phyloP scores from a whole-genome alignment of 2,888 invertebrate genomes.

The Rhagium mordax region DNA sequence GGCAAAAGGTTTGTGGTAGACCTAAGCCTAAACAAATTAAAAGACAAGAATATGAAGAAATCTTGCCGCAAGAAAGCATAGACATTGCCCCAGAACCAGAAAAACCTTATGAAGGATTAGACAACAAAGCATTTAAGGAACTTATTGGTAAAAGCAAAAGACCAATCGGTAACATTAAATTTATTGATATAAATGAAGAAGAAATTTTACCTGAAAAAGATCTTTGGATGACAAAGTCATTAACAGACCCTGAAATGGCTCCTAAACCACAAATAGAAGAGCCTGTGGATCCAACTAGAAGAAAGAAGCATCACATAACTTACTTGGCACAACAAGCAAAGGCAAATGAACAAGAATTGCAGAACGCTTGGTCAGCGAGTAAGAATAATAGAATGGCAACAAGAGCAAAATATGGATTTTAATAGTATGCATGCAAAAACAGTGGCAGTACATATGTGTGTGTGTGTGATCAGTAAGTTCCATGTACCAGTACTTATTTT shows the following conservation, averaged over 20 bases:
- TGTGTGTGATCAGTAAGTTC: no score
- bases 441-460: no score
- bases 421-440: slow-evolving; percentile 60
- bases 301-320: slow-evolving; percentile 95
- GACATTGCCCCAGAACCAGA: slow-evolving; percentile 70
- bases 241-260: slow-evolving; percentile 79
- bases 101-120: slow-evolving; percentile 70
- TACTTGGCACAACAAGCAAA: slow-evolving; percentile 96
- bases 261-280: slow-evolving; percentile 71
- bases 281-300: slow-evolving; percentile 73
- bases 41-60: slow-evolving; percentile 70
- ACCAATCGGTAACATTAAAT: slow-evolving; percentile 78
- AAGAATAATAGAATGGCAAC: slow-evolving; percentile 88
- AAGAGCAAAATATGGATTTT: slow-evolving; percentile 97
- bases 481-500: no score
- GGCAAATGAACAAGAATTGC: slow-evolving; percentile 92
- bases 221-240: slow-evolving; percentile 85
- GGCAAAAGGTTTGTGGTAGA: slow-evolving; percentile 71
- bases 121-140: slow-evolving; percentile 75
- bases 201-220: slow-evolving; percentile 83
- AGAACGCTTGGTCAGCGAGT: slow-evolving; percentile 95
- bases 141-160: slow-evolving; percentile 80
- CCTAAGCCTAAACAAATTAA: slow-evolving; percentile 70
- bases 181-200: slow-evolving; percentile 88
- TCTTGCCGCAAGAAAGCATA: slow-evolving; percentile 67